Evolutionary conservation across 2,797 vertebrate species (phyloP).

Genomic region (Premnoplex brunnescens): DNA sequence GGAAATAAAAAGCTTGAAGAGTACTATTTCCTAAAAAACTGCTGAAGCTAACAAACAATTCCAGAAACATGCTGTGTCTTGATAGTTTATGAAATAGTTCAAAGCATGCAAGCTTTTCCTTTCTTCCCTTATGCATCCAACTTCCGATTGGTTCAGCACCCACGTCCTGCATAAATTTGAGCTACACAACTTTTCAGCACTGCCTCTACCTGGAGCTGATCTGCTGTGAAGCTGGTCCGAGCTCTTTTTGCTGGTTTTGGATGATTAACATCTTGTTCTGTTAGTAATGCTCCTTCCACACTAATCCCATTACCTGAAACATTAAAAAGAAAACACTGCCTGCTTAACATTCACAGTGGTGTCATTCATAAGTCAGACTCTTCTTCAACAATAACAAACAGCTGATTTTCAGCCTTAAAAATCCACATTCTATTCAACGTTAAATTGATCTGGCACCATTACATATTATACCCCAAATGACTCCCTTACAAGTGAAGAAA

Average conservation of each 20-base stretch:
- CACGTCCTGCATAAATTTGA: background rate
- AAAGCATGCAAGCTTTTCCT: background rate
- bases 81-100: constrained; percentile 28
- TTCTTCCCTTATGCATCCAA: background rate
- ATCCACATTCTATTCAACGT: background rate
- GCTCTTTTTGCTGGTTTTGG: constrained; percentile 96
- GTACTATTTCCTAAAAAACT: constrained; percentile 23
- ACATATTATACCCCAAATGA: background rate
- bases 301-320: constrained; percentile 86
- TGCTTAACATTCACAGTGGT: background rate
- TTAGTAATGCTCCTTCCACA: constrained; percentile 88
- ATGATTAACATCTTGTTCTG: constrained; percentile 91
- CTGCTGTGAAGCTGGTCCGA: constrained; percentile 96
- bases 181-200: background rate
- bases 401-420: background rate
- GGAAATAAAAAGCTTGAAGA: constrained; percentile 39
- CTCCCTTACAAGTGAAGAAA: background rate
- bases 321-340: constrained; percentile 22
- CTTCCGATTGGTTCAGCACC: background rate
- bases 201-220: constrained; percentile 91
- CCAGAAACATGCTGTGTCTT: constrained; percentile 42
- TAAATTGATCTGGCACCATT: background rate
- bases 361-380: background rate
- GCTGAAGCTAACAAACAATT: constrained; percentile 23
- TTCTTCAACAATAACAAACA: background rate